Conservation (phyloP, 2,113 vertebrate species). For the Lophochroa leadbeateri region DNA sequence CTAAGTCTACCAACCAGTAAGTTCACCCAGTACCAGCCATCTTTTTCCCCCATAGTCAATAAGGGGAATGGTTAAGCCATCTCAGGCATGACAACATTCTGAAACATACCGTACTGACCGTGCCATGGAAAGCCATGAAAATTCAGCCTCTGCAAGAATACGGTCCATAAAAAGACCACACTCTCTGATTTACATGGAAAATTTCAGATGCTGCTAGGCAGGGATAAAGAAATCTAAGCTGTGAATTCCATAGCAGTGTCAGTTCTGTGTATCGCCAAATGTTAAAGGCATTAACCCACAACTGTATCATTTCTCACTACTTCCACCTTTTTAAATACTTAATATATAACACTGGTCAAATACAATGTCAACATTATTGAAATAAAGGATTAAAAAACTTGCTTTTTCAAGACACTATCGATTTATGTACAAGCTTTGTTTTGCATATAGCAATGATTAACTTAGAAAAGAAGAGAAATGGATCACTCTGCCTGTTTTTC, state of each 20-base stretch:
- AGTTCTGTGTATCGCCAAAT: accelerated
- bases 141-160: not conserved
- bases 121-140: not conserved
- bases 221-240: not conserved
- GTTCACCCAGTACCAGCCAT: not conserved
- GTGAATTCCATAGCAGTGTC: not conserved
- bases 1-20: not conserved
- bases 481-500: not conserved
- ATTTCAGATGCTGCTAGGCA: not conserved
- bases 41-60: not conserved
- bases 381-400: not conserved
- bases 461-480: not conserved
- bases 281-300: not conserved
- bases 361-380: not conserved
- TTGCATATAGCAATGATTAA: not conserved
- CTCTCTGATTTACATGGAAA: not conserved
- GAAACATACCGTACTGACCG: accelerated
- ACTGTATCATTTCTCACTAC: accelerated
- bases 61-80: not conserved
- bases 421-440: not conserved
- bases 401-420: not conserved
- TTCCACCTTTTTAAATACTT: not conserved
- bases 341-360: not conserved
- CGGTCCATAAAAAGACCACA: not conserved
- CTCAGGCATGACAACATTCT: not conserved